Base-by-base conservation (phyloP, 2,113 vertebrate species). In the Pachyramphus minor region DNA sequence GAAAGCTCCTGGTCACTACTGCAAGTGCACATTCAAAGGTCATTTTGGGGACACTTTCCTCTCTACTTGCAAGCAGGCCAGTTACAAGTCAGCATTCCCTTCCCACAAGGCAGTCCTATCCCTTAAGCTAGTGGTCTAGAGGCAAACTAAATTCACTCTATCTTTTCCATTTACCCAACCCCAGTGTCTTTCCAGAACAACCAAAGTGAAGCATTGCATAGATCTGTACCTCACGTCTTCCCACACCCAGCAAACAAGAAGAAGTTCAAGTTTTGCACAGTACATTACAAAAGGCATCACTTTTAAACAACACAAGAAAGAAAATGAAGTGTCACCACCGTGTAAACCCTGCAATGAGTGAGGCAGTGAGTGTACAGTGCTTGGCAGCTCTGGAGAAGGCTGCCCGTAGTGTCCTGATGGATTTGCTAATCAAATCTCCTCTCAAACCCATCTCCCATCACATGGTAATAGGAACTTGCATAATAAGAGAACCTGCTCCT, bases 121-220 rank as follows among this genome's bases (percentile, higher is more conserved):
- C 33, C 52, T 47, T 44, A 30, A 52, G 31, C 25, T 13, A 15
- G 41, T 3, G 3, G 18, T 30, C 17, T 28, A 63, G 24, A 80
- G 9, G 39, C 35, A 76, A 42, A 67, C 8, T 21, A n/a, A 82
- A 84, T 45, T 33, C 31, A 60, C 53, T 28, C 44, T 39, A 53
- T 39, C 63, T 45, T 66, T 37, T 12, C 39, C 44, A 50, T 25
- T 27, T 30, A 64, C 87, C 72, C 80, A 68, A 93, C 74, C 62
- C 18, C 82, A 23, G 3, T 1, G 10, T 25, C 53, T 62, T 84
- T 33, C 56, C 75, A 91, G 56, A 77, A 56, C 53, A 67, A 58
- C 60, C 3, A 0, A 84, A 86, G 73, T 64, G 49, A 72, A 92
- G 72, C 85, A 85, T 94, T 97, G 94, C 97, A 97, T 95, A 97